phyloP scores from a whole-genome alignment of 2,797 vertebrate species.

The Neopelma chrysocephalum region DNA sequence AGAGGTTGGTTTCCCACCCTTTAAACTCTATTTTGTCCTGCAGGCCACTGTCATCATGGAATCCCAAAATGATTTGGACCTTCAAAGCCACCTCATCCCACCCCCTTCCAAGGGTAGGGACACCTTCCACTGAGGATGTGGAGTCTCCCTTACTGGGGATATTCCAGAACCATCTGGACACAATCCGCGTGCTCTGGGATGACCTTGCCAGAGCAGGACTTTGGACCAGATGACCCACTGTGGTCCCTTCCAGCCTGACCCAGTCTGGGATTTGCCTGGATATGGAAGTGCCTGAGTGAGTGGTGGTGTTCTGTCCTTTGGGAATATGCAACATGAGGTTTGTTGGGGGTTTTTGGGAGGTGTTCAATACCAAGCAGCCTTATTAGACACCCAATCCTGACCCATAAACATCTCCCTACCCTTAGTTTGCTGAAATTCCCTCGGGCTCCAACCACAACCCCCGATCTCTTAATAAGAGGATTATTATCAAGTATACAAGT shows the following conservation, averaged over 20 bases:
- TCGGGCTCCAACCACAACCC: background rate
- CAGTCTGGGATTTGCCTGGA: background rate
- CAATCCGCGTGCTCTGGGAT: background rate
- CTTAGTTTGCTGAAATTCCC: background rate
- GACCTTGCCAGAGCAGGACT: background rate
- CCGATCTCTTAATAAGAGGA: background rate
- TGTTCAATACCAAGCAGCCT: background rate
- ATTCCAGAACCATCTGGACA: background rate
- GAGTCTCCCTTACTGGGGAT: background rate
- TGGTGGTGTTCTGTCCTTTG: background rate
- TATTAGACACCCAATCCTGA: background rate
- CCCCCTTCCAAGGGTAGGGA: background rate
- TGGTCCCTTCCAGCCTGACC: background rate
- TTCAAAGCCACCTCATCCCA: too few relatives aligned
- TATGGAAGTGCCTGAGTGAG: rapidly evolving
- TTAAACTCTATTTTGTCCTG: background rate
- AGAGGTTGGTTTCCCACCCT: background rate
- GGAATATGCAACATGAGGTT: rapidly evolving
- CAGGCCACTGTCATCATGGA: background rate
- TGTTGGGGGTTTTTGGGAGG: background rate
- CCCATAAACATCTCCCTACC: background rate
- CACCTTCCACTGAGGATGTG: background rate
- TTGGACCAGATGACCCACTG: background rate
- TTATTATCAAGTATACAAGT: background rate
- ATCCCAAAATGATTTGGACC: background rate